Evolutionary conservation across 2,113 vertebrate species (phyloP).

Genomic region (Merops nubicus): DNA sequence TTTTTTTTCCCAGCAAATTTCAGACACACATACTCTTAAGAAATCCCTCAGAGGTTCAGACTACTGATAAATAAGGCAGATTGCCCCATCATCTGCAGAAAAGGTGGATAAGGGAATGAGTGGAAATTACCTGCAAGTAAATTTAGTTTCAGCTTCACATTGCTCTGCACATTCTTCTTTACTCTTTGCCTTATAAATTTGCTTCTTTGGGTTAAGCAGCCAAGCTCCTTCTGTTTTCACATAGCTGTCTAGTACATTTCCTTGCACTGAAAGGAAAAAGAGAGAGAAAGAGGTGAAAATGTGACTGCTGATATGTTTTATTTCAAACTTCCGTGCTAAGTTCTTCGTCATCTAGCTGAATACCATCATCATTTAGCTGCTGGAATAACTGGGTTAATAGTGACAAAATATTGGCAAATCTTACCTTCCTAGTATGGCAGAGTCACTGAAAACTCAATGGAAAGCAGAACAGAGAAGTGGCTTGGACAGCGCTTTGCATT

Average conservation of each 20-base stretch:
- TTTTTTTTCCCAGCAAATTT: neutral
- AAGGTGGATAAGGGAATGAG: neutral
- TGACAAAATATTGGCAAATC: neutral
- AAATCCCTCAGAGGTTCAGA: neutral
- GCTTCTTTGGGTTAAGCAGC: constrained; percentile 34
- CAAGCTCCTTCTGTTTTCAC: constrained; percentile 64
- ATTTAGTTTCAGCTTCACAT: constrained; percentile 44
- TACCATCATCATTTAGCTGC: neutral
- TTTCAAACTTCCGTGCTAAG: neutral
- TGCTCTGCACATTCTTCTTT: constrained; percentile 40
- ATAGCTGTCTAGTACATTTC: constrained; percentile 20
- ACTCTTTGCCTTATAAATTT: constrained; percentile 29
- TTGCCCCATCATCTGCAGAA: neutral
- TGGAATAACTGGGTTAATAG: neutral
- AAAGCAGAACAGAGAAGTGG: neutral
- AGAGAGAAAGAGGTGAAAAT: neutral
- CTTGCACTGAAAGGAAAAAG: constrained; percentile 13
- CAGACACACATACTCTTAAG: neutral
- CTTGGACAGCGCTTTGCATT: neutral
- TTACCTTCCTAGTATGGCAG: neutral
- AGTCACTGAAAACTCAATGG: neutral
- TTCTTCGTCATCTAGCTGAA: neutral
- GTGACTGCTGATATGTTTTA: neutral
- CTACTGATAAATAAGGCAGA: neutral
- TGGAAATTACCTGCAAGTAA: constrained; percentile 54